Evolutionary conservation across 2,888 invertebrate species (phyloP).

Genomic region (Cantharis lateralis): DNA sequence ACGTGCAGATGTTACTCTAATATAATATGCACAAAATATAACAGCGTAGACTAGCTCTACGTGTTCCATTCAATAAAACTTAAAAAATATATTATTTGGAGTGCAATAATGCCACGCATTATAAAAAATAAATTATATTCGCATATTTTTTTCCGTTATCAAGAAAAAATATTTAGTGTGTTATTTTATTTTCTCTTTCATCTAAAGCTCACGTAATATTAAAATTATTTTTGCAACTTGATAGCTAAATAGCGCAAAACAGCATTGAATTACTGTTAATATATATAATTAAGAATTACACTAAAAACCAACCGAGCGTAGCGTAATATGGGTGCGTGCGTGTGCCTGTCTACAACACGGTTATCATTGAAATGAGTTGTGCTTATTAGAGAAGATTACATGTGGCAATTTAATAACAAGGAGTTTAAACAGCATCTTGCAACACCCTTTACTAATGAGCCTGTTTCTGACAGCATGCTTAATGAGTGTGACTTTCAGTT

Average conservation of each 20-base stretch:
- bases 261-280: background rate
- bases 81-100: background rate
- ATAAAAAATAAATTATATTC: background rate
- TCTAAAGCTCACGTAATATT: background rate
- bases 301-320: constrained; percentile 12
- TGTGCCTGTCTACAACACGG: constrained; percentile 29
- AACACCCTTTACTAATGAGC: constrained; percentile 35
- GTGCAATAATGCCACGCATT: background rate
- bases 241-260: background rate
- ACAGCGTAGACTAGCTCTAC: background rate
- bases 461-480: constrained; percentile 34
- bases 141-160: background rate
- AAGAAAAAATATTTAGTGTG: background rate
- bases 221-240: background rate
- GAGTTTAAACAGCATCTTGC: constrained; percentile 33
- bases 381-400: constrained; percentile 33
- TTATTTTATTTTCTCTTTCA: background rate
- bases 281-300: background rate
- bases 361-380: constrained; percentile 28
- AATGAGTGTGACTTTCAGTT: constrained; percentile 32
- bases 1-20: constrained; percentile 15
- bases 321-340: constrained; percentile 21
- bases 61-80: constrained; percentile 2
- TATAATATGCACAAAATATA: constrained; percentile 4
- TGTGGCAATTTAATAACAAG: constrained; percentile 33